These are phyloP conservation scores for Hecatera dysodea DNA, from an alignment of 2,888 invertebrate genomes.

Conservation along the genomic window DNA sequence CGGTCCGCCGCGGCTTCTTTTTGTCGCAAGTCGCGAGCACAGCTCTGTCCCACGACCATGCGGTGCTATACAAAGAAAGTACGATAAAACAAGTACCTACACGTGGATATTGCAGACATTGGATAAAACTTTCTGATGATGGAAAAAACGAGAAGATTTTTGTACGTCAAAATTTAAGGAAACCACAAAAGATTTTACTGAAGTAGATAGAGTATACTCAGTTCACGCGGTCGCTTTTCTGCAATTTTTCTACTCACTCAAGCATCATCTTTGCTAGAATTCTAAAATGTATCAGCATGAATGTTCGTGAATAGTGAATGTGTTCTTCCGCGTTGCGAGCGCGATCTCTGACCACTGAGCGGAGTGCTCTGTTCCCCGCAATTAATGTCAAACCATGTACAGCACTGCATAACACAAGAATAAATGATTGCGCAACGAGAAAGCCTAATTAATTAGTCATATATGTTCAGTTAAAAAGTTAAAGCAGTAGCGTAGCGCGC, in stretches of 20 bases:
- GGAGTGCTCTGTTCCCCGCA: constrained; percentile 28
- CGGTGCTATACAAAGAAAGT: constrained; percentile 11
- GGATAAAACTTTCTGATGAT: neutral
- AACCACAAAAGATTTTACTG: neutral
- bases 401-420: constrained; percentile 48
- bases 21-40: constrained; percentile 45
- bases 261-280: constrained; percentile 5
- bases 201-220: neutral
- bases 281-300: constrained; percentile 23
- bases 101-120: neutral
- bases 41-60: constrained; percentile 2
- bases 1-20: constrained; percentile 48
- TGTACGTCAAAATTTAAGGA: neutral
- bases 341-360: neutral
- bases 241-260: constrained; percentile 3
- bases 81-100: constrained; percentile 4
- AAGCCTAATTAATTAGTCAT: constrained; percentile 68
- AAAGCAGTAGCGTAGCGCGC: constrained; percentile 53
- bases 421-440: constrained; percentile 62
- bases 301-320: constrained; percentile 25
- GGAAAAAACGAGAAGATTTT: neutral
- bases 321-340: constrained; percentile 32
- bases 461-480: constrained; percentile 58
- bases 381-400: constrained; percentile 53
- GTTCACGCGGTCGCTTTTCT: too few species aligned